These are phyloP conservation scores for Ostrea edulis DNA, from an alignment of 1,140 invertebrate species.

Conservation along the genomic window DNA sequence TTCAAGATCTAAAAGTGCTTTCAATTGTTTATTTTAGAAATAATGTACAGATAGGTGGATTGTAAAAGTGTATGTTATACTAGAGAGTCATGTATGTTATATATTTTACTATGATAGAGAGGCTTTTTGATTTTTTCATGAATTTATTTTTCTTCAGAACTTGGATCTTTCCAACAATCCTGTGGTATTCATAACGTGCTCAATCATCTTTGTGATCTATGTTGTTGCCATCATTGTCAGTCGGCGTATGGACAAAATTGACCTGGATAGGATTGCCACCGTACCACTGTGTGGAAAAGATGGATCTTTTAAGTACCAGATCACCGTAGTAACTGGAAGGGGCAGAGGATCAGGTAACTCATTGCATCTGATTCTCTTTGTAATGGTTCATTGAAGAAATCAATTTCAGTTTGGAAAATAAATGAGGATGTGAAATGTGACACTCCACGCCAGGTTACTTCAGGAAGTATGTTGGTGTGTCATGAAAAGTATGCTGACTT, in stretches of 20 bases:
- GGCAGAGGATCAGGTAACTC: conserved; percentile 68
- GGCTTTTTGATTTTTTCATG: not conserved
- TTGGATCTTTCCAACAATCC: conserved; percentile 71
- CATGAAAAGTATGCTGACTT: too few relatives aligned
- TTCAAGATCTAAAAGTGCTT: not conserved
- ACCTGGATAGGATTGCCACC: conserved; percentile 72
- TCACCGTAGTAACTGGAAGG: conserved; percentile 73
- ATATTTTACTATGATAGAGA: not conserved
- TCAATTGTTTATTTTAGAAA: not conserved
- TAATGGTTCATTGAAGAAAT: too few relatives aligned
- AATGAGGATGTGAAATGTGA: too few relatives aligned
- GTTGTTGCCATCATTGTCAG: conserved; percentile 78
- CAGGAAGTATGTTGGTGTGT: too few relatives aligned
- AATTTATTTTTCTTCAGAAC: conserved; percentile 59
- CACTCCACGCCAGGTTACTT: too few relatives aligned
- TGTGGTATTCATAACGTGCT: conserved; percentile 76
- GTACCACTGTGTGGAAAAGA: conserved; percentile 75
- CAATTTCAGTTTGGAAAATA: too few relatives aligned
- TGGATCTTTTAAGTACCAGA: conserved; percentile 74
- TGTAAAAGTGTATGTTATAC: not conserved
- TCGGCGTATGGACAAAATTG: conserved; percentile 78
- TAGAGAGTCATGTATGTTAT: not conserved
- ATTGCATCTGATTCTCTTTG: too few relatives aligned
- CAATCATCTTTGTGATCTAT: conserved; percentile 79
- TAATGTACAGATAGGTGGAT: not conserved